Conservation (phyloP, 2,113 vertebrate species). For the Planiliza haematocheilus region DNA sequence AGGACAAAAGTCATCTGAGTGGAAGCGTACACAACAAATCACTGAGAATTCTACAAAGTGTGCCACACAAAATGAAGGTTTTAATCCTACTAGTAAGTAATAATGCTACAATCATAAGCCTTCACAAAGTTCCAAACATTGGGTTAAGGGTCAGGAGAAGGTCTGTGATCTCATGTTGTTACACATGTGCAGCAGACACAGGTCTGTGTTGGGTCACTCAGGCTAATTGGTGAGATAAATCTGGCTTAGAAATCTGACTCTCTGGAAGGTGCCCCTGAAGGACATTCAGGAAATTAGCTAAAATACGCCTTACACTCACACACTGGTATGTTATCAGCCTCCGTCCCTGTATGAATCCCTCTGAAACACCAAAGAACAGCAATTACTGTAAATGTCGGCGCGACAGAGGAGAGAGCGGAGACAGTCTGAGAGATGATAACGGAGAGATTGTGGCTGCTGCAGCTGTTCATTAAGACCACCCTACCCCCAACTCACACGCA, state of each 20-base stretch:
- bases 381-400: slow-evolving; percentile 64
- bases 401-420: slow-evolving; percentile 33
- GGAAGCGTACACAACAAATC: not conserved
- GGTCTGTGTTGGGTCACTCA: slow-evolving; percentile 19
- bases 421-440: slow-evolving; percentile 50
- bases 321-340: slow-evolving; percentile 37
- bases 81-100: too few relatives aligned
- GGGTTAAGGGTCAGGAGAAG: not conserved
- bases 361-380: slow-evolving; percentile 51
- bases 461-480: slow-evolving; percentile 64
- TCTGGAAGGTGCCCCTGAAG: slow-evolving; percentile 21
- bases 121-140: too few relatives aligned
- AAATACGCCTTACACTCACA: slow-evolving; percentile 31
- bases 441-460: slow-evolving; percentile 54
- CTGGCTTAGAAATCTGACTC: slow-evolving; percentile 17
- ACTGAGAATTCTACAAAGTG: not conserved
- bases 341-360: slow-evolving; percentile 33
- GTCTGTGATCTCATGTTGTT: slow-evolving; percentile 7
- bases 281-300: slow-evolving; percentile 45
- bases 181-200: not conserved
- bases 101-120: too few relatives aligned
- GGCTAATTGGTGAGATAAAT: slow-evolving; percentile 24
- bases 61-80: not conserved
- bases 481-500: slow-evolving; percentile 43
- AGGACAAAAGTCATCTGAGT: not conserved